Evolutionary conservation across 2,797 vertebrate genomes (phyloP), one percentile per base, ranked within the genome.

Genomic region (Parotocinclus haroldoi): DNA sequence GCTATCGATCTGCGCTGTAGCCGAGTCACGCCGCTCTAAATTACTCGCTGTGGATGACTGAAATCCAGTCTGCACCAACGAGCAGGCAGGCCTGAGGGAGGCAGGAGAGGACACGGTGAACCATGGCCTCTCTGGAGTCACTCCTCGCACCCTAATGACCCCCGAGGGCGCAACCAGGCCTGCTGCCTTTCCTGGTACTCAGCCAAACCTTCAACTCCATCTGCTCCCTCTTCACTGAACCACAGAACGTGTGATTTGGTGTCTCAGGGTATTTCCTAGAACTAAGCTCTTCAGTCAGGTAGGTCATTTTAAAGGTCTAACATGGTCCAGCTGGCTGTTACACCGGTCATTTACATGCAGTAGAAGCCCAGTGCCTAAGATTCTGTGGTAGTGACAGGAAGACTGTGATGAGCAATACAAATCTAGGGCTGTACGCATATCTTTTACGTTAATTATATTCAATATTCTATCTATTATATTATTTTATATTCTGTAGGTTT

Each of bases 21-120:
- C 13, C 16, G 49, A 76, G 57, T 71, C 69, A 59, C 46, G 59
- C 37, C 46, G 65, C 42, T n/a, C 45, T 55, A 74, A 69, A 76
- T 74, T 65, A 67, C 69, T 59, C 56, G 5, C 36, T n/a, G 72
- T 70, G 53, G 56, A 74, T 81, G 81, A 82, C 75, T 86, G 84
- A 27, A 27, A n/a, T 2, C 27, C 5, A 27, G 2, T 83, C 63
- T 82, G 80, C 78, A 70, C 76, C 81, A 79, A 68, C 69, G 80
- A 82, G 44, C 78, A 80, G 75, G 76, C 67, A 65, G 71, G 77
- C 85, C 84, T 75, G 19, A 72, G 82, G 86, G 79, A 76, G 78
- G 70, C 19, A 75, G 74, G 27, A 69, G 79, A 76, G 88, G 86
- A 89, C 84, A 83, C 81, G 82, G 85, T 83, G 81, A 84, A 81